Evolutionary conservation across 1,140 invertebrate species (phyloP).

Genomic region (Heterodera schachtii): DNA sequence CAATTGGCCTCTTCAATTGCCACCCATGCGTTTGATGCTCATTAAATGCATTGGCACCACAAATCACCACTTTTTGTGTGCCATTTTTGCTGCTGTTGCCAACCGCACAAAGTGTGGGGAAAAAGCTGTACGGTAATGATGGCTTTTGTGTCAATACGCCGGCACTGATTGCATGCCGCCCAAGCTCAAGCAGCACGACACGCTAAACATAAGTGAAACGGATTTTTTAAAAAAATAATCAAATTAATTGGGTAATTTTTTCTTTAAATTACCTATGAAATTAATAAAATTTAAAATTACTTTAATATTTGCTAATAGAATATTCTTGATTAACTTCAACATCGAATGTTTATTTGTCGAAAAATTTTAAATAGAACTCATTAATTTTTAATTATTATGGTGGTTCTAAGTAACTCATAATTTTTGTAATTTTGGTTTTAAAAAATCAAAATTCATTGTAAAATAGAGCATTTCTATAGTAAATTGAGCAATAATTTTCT

Average conservation of each 20-base stretch:
- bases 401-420: no score
- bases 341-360: no score
- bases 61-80: slow-evolving; percentile 56
- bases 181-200: slow-evolving; percentile 72
- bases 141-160: slow-evolving; percentile 71
- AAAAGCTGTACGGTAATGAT: slow-evolving; percentile 71
- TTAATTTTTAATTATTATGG: no score
- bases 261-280: no score
- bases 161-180: slow-evolving; percentile 71
- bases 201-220: slow-evolving; percentile 58
- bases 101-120: slow-evolving; percentile 70
- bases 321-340: no score
- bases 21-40: slow-evolving; percentile 66
- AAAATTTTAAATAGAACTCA: no score
- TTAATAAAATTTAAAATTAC: no score
- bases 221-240: slow-evolving; percentile 20
- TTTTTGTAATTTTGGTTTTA: no score
- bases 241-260: background rate
- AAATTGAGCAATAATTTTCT: background rate
- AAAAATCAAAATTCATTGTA: no score
- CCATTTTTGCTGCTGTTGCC: slow-evolving; percentile 63
- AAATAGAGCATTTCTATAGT: background rate
- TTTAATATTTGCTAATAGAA: no score
- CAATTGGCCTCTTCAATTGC: slow-evolving; percentile 58
- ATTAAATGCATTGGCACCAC: slow-evolving; percentile 70